Percentiles rank a stretch among this genome's conserved stretches.
These are phyloP conservation scores for Xestobium rufovillosum DNA, from an alignment of 2,888 invertebrate genomes.

Conservation along the genomic window DNA sequence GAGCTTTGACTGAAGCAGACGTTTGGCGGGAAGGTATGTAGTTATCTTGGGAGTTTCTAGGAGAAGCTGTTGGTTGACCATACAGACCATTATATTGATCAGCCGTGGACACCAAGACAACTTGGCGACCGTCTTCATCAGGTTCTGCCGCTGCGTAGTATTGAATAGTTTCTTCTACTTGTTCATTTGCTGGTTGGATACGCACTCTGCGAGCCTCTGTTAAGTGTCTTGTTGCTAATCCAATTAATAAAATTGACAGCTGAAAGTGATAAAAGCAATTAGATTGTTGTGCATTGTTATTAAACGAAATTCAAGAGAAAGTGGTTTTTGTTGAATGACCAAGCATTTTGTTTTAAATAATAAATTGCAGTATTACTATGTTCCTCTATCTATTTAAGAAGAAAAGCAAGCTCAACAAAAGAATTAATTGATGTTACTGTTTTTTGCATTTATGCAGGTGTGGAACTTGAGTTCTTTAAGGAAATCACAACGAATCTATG, in stretches of 20 bases:
- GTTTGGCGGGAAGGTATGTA: constrained; percentile 32
- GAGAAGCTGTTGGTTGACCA: constrained; percentile 41
- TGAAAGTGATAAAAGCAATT: too few relatives aligned
- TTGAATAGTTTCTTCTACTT: constrained; percentile 43
- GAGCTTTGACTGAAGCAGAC: constrained; percentile 24
- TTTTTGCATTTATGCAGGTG: too few relatives aligned
- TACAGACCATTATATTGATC: constrained; percentile 46
- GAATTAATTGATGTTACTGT: too few relatives aligned
- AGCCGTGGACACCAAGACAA: constrained; percentile 41
- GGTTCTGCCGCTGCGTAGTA: constrained; percentile 43
- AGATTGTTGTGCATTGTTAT: too few relatives aligned
- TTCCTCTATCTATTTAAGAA: too few relatives aligned
- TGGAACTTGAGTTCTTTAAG: too few relatives aligned
- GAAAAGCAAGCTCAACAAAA: too few relatives aligned
- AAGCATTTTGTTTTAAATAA: too few relatives aligned
- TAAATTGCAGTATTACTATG: too few relatives aligned
- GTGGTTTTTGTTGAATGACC: too few relatives aligned
- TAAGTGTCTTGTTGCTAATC: constrained; percentile 26
- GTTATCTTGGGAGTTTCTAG: constrained; percentile 33
- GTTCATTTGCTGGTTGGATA: constrained; percentile 45
- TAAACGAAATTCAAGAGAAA: too few relatives aligned
- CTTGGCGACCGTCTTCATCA: constrained; percentile 35
- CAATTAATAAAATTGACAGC: constrained; percentile 31
- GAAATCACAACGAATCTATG: too few relatives aligned
- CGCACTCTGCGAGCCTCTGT: constrained; percentile 46